Base-by-base conservation (phyloP, 2,888 invertebrate species). In the Leucoma salicis region DNA sequence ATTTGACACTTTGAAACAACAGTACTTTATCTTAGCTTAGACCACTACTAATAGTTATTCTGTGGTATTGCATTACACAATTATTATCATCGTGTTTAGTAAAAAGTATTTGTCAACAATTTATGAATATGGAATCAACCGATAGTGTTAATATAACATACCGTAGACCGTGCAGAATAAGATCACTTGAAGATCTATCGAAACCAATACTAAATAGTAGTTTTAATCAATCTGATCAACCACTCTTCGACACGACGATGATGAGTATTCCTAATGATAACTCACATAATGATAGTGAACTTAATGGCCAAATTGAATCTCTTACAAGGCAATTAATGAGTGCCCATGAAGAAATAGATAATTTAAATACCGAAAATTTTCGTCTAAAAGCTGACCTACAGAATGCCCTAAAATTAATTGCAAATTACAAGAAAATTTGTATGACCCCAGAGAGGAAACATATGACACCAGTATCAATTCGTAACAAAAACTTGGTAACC, bases 311-410 rank as follows among this genome's bases (percentile, higher is more conserved):
- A 12, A 31, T 31, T 15, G n/a, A 14, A n/a, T 31, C 31, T 3
- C 31, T 31, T 11, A 31, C 8, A 3, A 31, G 5, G 2, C 15
- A 31, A 29, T 8, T 29, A 29, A 13, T 29, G 31, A 31, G 31
- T 11, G 31, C 31, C 2, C 31, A 31, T 15, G n/a, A 31, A 31
- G 31, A 31, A 11, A 16, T 31, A 15, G 15, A 15, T 3, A 31
- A 31, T 11, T 16, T 31, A 31, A 31, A 15, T 15, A 31, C 10
- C n/a, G 31, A 31, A 31, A 31, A 31, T 11, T 15, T n/a, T n/a
- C 15, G 15, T 6, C 15, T 31, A 31, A 31, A 31, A 5, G n/a
- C 31, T n/a, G 31, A 31, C 3, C 15, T 31, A 11, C 15, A 15
- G n/a, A 31, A n/a, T 15, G 14, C 31, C 4, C 3, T 15, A 10